Base-by-base conservation (phyloP, 64 coral and sea anemone species). In the Orbicella faveolata region DNA sequence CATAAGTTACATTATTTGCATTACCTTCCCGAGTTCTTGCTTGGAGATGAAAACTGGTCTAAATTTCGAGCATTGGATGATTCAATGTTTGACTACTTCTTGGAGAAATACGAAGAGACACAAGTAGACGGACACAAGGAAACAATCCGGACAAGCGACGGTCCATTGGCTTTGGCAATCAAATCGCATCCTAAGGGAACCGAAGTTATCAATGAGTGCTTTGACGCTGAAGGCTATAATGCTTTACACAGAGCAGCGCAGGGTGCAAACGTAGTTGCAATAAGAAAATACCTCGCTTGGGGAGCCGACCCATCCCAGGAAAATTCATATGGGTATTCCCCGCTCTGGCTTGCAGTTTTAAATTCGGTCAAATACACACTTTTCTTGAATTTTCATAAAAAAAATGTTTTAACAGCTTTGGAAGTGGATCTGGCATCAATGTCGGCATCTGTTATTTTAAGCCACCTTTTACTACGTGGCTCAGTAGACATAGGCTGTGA, bases 1-100 rank as follows among this genome's bases (percentile, higher is more conserved):
- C 92, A 93, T 54, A 89, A 93, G 21, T 33, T 93, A n/a, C 86
- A 93, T 36, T 93, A 93, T 17, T 21, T 93, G 2, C 86, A 93
- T 11, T 93, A 93, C 20, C 52, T 93, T 54, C 75, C 77, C 1
- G 3, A 75, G 39, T 93, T 93, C 34, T 70, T 70, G 21, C 21
- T 76, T 16, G 78, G 79, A 19, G 54, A 35, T 52, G 41, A n/a
- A 1, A 55, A 72, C 76, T 88, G 92, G 78, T 67, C 67, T 12
- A 61, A 89, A 9, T 93, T 66, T 36, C n/a, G 83, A 2, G 23
- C 62, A 66, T 10, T 23, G 36, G 26, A 89, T 1, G 52, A 89
- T 74, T 52, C 57, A 44, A 62, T 93, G 6, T 93, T 93, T 93
- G 92, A 93, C 44, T 89, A 93, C 54, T 82, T 93, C 25, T 78